Evolutionary conservation across 2,888 invertebrate species (phyloP).

Genomic region (Electrophaes corylata): DNA sequence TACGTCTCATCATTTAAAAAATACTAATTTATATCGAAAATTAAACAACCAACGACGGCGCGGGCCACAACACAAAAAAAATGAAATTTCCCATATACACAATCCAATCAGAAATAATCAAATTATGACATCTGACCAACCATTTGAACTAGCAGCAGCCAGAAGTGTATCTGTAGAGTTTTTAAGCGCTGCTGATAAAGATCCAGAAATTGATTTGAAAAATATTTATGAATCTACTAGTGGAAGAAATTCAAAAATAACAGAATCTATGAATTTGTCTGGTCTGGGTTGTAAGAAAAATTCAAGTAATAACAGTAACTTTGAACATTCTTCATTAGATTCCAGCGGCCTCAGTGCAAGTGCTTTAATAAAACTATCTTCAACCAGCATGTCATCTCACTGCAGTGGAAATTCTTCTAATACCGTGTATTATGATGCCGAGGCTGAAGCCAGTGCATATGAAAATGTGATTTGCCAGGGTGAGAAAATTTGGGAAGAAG

Average conservation of each 20-base stretch:
- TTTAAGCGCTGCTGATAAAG: conserved; percentile 86
- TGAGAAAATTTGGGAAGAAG: conserved; percentile 93
- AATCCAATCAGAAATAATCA: conserved; percentile 86
- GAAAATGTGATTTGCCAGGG: conserved; percentile 83
- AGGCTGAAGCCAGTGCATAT: conserved; percentile 72
- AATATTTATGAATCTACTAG: conserved; percentile 89
- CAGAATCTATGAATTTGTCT: conserved; percentile 79
- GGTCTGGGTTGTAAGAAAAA: conserved; percentile 79
- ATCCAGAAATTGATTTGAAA: conserved; percentile 87
- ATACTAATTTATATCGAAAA: conserved; percentile 80
- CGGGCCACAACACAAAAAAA: conserved; percentile 83
- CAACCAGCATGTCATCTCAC: conserved; percentile 79
- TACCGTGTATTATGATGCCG: conserved; percentile 78
- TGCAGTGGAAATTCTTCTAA: conserved; percentile 79
- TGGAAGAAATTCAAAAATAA: conserved; percentile 83
- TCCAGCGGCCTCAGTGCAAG: conserved; percentile 53
- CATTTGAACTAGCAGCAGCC: conserved; percentile 83
- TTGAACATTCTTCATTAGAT: conserved; percentile 59
- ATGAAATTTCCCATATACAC: conserved; percentile 89
- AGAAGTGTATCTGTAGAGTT: conserved; percentile 87
- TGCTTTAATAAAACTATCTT: conserved; percentile 64
- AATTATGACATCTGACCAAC: conserved; percentile 59
- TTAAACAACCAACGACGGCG: conserved; percentile 90
- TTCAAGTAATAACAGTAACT: conserved; percentile 53
- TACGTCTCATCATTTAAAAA: conserved; percentile 76